phyloP scores from a whole-genome alignment of 2,888 invertebrate species.

The Luperina testacea region DNA sequence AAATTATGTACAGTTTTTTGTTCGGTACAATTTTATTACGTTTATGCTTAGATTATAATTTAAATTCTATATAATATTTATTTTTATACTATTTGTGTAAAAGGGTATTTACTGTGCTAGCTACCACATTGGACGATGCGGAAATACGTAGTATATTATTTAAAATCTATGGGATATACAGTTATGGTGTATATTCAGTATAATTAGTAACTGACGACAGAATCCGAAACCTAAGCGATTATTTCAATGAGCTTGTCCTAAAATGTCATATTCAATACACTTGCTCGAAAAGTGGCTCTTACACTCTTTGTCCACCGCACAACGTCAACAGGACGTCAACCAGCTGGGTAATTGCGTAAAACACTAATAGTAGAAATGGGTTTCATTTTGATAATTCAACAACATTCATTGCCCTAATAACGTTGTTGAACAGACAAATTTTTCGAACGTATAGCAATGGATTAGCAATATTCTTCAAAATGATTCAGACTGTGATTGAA shows the following conservation, averaged over 20 bases:
- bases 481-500: neutral
- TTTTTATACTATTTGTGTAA: conserved; percentile 15
- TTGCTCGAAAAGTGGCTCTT: neutral
- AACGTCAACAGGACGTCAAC: neutral
- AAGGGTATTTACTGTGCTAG: conserved; percentile 22
- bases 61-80: conserved; percentile 13
- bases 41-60: neutral
- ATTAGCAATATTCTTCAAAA: neutral
- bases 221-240: neutral
- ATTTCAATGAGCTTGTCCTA: neutral
- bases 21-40: neutral
- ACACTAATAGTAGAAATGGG: neutral
- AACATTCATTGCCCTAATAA: neutral
- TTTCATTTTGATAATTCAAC: neutral
- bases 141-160: neutral
- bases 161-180: neutral
- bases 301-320: neutral
- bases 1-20: neutral
- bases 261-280: neutral
- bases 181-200: neutral
- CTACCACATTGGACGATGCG: conserved; percentile 12
- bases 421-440: neutral
- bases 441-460: neutral
- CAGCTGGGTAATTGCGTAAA: neutral
- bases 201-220: neutral